Base-by-base conservation (phyloP, 2,888 invertebrate species). In the Monopis laevigella region DNA sequence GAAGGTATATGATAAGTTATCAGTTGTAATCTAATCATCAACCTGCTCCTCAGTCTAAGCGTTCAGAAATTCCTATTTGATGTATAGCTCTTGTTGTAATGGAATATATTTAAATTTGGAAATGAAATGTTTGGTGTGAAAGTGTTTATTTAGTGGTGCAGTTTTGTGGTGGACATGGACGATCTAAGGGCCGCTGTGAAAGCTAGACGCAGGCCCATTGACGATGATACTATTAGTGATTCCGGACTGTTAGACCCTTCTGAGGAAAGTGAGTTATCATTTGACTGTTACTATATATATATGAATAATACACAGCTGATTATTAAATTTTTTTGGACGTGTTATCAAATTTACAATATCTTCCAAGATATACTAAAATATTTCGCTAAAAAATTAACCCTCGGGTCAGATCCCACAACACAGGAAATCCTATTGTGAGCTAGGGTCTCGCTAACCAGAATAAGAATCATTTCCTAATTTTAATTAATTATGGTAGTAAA, bases 191-290 rank as follows among this genome's bases (percentile, higher is more conserved):
- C 61, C 38, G 62, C 55, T 44, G 46, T 48, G 21, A 68, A 56
- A 51, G 46, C 52, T 14, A 65, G 63, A 46, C 74, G 60, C 42
- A 65, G 77, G 42, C 77, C 77, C 35, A 65, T 77, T 46, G 70
- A 78, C 45, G 77, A 78, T 48, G 80, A 77, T 46, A 75, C 72
- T 5, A 65, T 53, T 50, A 80, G 80, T 54, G 77, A 78, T 47
- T 65, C 65, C 46, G 78, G 67, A 41, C 50, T 56, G 43, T 43
- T 74, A 58, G 73, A 75, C 46, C n/a, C n/a, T n/a, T 56, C 51
- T 41, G 56, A 54, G 39, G 55, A 55, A 32, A 55, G 74, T 75
- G 60, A 75, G 75, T 36, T 16, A 21, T 21, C 17, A 17, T 32
- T 32, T n/a, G n/a, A n/a, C n/a, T n/a, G n/a, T n/a, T n/a, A n/a